Percentiles rank a stretch among this genome's conserved stretches.
Conservation (phyloP, 64 coral and sea anemone genomes). For the Orbicella faveolata region DNA sequence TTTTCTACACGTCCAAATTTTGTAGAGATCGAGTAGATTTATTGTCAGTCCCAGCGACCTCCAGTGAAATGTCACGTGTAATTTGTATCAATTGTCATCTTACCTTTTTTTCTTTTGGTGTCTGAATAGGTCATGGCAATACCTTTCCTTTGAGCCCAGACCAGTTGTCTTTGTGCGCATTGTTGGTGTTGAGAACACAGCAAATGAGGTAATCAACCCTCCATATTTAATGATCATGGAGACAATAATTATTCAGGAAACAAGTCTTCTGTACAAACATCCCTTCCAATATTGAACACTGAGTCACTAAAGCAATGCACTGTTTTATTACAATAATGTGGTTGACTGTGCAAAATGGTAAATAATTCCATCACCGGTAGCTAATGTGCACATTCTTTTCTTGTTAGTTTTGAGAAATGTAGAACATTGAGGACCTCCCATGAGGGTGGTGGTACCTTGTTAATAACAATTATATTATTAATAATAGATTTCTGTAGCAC, state of each 20-base stretch:
- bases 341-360: no score
- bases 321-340: no score
- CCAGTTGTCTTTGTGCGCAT: constrained; percentile 88
- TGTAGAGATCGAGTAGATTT: neutral
- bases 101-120: neutral
- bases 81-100: neutral
- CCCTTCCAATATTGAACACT: no score
- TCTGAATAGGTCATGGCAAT: constrained; percentile 84
- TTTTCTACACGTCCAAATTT: no score
- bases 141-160: constrained; percentile 62
- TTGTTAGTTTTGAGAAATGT: no score
- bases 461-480: no score
- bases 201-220: constrained; percentile 74
- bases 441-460: no score
- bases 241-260: neutral
- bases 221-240: neutral
- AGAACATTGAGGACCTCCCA: no score
- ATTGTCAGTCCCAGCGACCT: neutral
- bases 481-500: no score
- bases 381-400: no score
- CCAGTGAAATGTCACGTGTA: neutral
- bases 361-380: no score
- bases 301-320: no score
- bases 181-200: constrained; percentile 89
- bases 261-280: neutral